Evolutionary conservation across 2,888 invertebrate genomes (phyloP), one percentile per base, ranked within the genome.

Genomic region (Drosophila kanekoi): DNA sequence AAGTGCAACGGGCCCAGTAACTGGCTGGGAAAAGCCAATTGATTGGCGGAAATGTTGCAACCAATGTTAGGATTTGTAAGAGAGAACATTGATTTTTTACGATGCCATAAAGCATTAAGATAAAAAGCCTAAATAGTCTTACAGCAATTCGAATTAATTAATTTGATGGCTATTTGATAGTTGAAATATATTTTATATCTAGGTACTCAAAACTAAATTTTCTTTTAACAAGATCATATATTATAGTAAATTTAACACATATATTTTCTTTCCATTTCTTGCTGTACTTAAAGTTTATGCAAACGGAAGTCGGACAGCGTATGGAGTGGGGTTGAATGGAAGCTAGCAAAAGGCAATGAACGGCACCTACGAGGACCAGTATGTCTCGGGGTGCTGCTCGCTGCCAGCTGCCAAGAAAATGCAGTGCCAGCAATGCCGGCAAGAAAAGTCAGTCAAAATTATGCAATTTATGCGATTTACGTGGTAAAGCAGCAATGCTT

Each of bases 391-490:
- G 32, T 49, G 49, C 18, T 33, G 41, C 23, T 14, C 51, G 41
- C 40, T 45, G 52, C 23, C 16, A n/a, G 59, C 51, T 80, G 87
- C 76, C 89, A 88, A 84, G 81, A 86, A 88, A 77, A 69, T 58
- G 79, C 75, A 78, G 63, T 69, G 75, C 75, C 79, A 86, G 88
- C 88, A 77, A 61, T 64, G 70, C 54, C 76, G 43, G 62, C 81
- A 81, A 85, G 74, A 78, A 85, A 80, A 87, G 87, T 81, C 83
- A 87, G 87, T 87, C 81, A 82, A 84, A 90, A 85, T 90, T 88
- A 87, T 88, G 91, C 82, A 90, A 90, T 90, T 91, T 87, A 87
- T 90, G 87, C 82, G 86, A 88, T 79, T 88, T 85, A 88, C 89
- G 79, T 80, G 78, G 73, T 59, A 54, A 23, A 54, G 69, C 62